A percentile compares a stretch with the other conserved stretches of the same genome.
Conservation (phyloP, 2,113 vertebrate species). For the Piaya cayana region DNA sequence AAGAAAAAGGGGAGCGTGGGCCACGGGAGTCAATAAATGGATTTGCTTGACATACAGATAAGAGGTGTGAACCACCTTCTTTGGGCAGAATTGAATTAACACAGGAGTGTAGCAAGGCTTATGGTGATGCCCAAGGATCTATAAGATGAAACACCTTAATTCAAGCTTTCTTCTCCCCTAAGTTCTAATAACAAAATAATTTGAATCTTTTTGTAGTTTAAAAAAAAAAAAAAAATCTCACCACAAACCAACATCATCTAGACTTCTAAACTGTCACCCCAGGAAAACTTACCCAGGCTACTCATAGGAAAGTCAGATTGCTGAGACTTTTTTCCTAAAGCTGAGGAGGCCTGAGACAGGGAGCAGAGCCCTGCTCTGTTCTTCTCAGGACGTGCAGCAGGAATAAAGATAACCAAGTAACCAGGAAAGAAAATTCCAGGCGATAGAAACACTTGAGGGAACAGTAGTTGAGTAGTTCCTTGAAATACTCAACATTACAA, state of each 20-base stretch:
- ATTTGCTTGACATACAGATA: background rate
- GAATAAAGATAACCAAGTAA: background rate
- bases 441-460: rapidly evolving
- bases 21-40: background rate
- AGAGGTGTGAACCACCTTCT: background rate
- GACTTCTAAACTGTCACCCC: background rate
- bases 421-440: background rate
- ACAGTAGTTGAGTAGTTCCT: background rate
- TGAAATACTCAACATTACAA: background rate
- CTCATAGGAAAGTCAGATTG: background rate
- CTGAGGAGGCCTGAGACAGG: rapidly evolving
- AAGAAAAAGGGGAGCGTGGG: background rate
- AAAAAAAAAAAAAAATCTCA: background rate
- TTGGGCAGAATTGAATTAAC: rapidly evolving
- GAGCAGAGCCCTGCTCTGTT: background rate
- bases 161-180: background rate
- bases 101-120: background rate
- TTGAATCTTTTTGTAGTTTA: background rate
- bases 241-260: background rate
- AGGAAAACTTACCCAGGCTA: background rate
- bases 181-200: background rate
- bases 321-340: background rate
- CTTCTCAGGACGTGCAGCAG: background rate
- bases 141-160: background rate
- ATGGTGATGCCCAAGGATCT: background rate